Conservation (phyloP, 2,888 invertebrate species). For the Tetranychus piercei region DNA sequence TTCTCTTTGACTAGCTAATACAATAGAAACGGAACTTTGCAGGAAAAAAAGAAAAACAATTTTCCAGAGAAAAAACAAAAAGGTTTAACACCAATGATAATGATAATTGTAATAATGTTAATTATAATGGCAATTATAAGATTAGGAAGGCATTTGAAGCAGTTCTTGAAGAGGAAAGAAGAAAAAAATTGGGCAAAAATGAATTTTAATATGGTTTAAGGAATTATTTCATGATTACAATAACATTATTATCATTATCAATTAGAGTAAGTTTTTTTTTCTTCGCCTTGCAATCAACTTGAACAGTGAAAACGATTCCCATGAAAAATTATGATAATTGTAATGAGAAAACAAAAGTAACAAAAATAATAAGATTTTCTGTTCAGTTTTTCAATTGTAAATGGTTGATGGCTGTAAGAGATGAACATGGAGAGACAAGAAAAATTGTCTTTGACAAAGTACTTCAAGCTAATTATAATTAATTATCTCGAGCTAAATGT, state of each 20-base stretch:
- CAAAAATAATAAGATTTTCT: too few relatives aligned
- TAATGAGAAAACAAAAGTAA: too few relatives aligned
- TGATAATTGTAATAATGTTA: constrained; percentile 9
- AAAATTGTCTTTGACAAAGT: neutral
- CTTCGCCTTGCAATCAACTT: neutral
- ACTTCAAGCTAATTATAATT: neutral
- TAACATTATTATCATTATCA: neutral
- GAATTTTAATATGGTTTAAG: neutral
- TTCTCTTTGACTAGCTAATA: too few relatives aligned
- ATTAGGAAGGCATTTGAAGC: neutral
- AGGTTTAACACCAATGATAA: neutral
- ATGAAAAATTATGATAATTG: neutral
- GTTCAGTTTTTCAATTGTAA: too few relatives aligned
- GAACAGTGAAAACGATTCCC: constrained; percentile 10
- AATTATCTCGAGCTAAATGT: neutral
- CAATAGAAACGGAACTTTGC: too few relatives aligned
- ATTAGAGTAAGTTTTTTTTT: neutral
- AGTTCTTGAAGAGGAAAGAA: neutral
- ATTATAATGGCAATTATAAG: neutral
- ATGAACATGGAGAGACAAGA: too few relatives aligned
- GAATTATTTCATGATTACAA: neutral
- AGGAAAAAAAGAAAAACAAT: too few relatives aligned
- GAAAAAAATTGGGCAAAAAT: neutral
- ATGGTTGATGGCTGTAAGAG: too few relatives aligned
- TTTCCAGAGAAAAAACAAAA: neutral